Base-by-base conservation (phyloP, 2,888 invertebrate genomes). In the Patella pellucida region DNA sequence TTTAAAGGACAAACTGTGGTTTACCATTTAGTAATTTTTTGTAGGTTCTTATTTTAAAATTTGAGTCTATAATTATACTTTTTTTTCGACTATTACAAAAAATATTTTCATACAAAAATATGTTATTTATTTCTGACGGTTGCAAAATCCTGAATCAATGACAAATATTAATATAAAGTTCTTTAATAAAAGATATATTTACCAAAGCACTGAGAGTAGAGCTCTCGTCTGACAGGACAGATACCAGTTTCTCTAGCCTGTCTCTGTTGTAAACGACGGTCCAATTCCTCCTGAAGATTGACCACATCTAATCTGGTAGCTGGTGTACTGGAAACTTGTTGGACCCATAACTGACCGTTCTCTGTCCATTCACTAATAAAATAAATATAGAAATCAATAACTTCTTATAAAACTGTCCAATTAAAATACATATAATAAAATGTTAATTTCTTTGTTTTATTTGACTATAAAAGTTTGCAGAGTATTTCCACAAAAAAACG, bases 171-270 rank as follows among this genome's bases (percentile, higher is more conserved):
- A 31, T 31, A 31, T 31, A 31, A 31, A 31, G 2, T 51, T 15
- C 4, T 31, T 31, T 31, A 3, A 27, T 27, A 4, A 41, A 41
- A 41, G 41, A 51, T n/a, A 71, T n/a, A 75, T 85, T 92, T 93
- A 93, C 95, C 97, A 91, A 98, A 98, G 90, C 97, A 98, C 91
- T 98, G 98, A 0, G 97, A 96, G 90, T 98, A 98, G 0, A 98
- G 93, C 90, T 98, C 97, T 73, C 98, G 93, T 71, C 98, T 93
- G 73, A 97, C 95, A 0, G 97, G 97, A 91, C 98, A 98, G 86
- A 98, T 97, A 54, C 98, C 98, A 0, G 97, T 97, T 92, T 98
- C 98, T 82, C 97, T 93, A 1, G 99, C 98, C 91, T 97, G 96
- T n/a, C 95, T 93, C 89, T 96, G 96, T 87, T 96, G 96, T 73